Base-by-base conservation (phyloP, 1,140 invertebrate genomes). In the Aphaenogaster ashmeadi region DNA sequence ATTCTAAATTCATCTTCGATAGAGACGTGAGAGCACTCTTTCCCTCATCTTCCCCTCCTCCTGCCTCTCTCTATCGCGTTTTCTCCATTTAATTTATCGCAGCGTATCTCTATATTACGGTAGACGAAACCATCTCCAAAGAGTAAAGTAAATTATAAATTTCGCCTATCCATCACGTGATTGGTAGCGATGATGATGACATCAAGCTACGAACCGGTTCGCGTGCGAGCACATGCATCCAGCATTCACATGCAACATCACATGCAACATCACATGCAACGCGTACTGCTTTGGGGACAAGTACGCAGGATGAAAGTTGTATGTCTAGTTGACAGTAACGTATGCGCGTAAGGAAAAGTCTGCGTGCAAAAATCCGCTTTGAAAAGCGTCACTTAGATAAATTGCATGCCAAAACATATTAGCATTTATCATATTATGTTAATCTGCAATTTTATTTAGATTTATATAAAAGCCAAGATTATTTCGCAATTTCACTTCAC, bases 191-290 rank as follows among this genome's bases (percentile, higher is more conserved):
- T 38, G 36, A 54, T 47, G 52, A 60, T 58, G 54, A 58, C 27
- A 83, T 83, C 27, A 64, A 44, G 21, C 15, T 36, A 52, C 18
- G 4, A 83, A 74, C 54, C 54, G 67, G 54, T 83, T 83, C 1
- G 52, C 54, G 27, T 74, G 41, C 41, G 18, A 58, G 9, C 13
- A 18, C n/a, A 69, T 80, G 36, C 60, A 64, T 71, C 66, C 6
- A 47, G 15, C n/a, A 64, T 80, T 80, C 60, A 44, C 66, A 21
- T 83, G 79, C 66, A 69, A 71, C 21, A 58, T 36, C 60, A 44
- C 66, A 21, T 83, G 79, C 66, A 69, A 71, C 21, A 58, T 36
- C 27, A 83, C 66, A 69, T 71, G 27, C 38, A 67, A 71, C 21
- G 15, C 15, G 13, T 15, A 44, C n/a, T 56, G 36, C 9, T 81